Conservation (phyloP, 2,113 vertebrate species). For the Gila orcuttii region DNA sequence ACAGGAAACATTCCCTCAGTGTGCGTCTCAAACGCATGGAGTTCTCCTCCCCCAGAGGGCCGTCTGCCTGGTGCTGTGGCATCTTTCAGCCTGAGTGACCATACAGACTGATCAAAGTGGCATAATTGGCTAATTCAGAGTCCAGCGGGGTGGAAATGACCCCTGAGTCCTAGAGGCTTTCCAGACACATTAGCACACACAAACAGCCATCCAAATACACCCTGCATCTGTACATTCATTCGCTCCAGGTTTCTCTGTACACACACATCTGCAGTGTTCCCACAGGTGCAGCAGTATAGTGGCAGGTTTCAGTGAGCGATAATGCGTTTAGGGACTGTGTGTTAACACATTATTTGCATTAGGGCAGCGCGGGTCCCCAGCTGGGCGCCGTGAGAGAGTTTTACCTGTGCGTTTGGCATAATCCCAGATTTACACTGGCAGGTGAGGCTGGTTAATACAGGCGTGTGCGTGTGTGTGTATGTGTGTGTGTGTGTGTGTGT, state of each 20-base stretch:
- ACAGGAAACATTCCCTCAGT: constrained; percentile 4
- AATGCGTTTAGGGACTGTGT: constrained; percentile 51
- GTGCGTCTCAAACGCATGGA: not conserved
- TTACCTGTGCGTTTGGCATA: constrained; percentile 64
- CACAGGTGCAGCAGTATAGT: constrained; percentile 55
- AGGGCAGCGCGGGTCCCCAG: constrained; percentile 61
- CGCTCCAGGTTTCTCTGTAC: constrained; percentile 21
- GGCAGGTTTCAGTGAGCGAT: constrained; percentile 54
- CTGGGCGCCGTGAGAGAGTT: constrained; percentile 55
- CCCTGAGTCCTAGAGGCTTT: constrained; percentile 46
- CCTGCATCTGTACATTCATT: constrained; percentile 22
- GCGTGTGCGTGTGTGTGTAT: constrained; percentile 30
- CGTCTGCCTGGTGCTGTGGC: constrained; percentile 14
- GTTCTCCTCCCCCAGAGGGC: constrained; percentile 24
- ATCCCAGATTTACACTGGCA: constrained; percentile 68
- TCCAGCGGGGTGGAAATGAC: constrained; percentile 53
- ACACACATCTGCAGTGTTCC: constrained; percentile 37
- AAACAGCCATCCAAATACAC: constrained; percentile 43
- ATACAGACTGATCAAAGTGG: constrained; percentile 50
- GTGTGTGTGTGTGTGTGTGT: constrained; percentile 27
- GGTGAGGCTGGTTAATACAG: constrained; percentile 54
- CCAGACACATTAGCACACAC: constrained; percentile 36
- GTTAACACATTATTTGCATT: constrained; percentile 66
- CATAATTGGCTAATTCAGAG: constrained; percentile 54
- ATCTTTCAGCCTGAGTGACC: constrained; percentile 52